These are phyloP conservation scores for Laodelphax striatellus DNA, from an alignment of 1,140 invertebrate species.

Conservation along the genomic window DNA sequence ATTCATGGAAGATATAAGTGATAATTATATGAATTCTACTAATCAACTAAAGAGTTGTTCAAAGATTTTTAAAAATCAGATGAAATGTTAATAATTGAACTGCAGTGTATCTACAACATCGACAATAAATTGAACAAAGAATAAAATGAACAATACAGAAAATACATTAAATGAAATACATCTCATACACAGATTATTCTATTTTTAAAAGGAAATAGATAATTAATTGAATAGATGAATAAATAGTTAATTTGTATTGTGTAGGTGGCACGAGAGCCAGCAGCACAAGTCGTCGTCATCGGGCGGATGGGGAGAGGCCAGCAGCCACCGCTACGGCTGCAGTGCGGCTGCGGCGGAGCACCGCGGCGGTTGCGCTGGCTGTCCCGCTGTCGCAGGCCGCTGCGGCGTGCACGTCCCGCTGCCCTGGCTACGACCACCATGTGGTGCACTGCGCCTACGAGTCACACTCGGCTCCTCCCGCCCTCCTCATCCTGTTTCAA, in stretches of 20 bases:
- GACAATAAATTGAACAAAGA: too few species aligned
- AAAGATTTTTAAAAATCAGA: too few species aligned
- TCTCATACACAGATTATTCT: too few species aligned
- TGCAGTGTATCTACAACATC: too few species aligned
- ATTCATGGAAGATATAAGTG: too few species aligned
- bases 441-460: conserved; percentile 15
- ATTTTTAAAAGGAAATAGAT: too few species aligned
- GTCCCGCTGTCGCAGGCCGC: background rate
- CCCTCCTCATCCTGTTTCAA: conserved; percentile 7
- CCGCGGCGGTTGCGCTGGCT: background rate
- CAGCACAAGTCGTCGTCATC: conserved; percentile 27
- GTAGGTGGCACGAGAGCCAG: conserved; percentile 43
- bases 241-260: conserved; percentile 15
- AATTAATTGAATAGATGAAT: too few species aligned
- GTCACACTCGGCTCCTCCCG: conserved; percentile 11
- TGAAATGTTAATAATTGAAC: too few species aligned
- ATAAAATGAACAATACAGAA: too few species aligned
- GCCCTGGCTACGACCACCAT: conserved; percentile 23
- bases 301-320: background rate
- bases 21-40: too few species aligned
- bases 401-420: conserved; percentile 30
- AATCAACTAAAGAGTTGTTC: too few species aligned
- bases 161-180: too few species aligned
- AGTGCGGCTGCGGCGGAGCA: background rate
- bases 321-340: conserved; percentile 9